These are phyloP conservation scores for Harpegnathos saltator DNA, from an alignment of 1,140 invertebrate species.

Conservation along the genomic window DNA sequence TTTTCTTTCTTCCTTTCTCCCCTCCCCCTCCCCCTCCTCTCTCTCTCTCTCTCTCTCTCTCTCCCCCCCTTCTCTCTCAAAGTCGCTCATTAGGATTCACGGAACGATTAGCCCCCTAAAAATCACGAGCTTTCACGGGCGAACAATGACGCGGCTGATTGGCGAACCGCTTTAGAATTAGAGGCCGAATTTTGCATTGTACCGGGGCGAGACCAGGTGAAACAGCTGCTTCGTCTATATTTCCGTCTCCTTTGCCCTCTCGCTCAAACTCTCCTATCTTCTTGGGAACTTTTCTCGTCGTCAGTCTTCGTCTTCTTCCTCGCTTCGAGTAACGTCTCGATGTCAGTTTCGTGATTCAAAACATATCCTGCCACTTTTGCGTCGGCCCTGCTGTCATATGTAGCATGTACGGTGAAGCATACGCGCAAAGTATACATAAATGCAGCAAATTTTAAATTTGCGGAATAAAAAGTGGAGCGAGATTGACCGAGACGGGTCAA, in stretches of 20 bases:
- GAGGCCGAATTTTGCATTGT: conserved; percentile 75
- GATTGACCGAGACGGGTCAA: not conserved
- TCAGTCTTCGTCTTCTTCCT: conserved; percentile 33
- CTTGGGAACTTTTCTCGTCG: not conserved
- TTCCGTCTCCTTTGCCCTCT: conserved; percentile 58
- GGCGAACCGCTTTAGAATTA: conserved; percentile 79
- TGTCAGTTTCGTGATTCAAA: conserved; percentile 38
- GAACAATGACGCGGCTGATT: conserved; percentile 80
- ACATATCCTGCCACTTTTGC: conserved; percentile 28
- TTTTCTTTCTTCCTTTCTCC: not conserved
- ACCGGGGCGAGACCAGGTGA: conserved; percentile 65
- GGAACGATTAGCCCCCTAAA: conserved; percentile 71
- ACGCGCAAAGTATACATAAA: conserved; percentile 28
- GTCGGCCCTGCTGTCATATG: not conserved
- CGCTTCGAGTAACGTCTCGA: conserved; percentile 57
- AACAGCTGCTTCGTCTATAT: conserved; percentile 70
- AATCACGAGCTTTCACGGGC: conserved; percentile 71
- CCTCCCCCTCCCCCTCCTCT: not conserved
- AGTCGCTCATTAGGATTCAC: conserved; percentile 73
- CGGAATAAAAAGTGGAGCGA: conserved; percentile 42
- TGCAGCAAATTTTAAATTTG: conserved; percentile 42
- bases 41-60: conserved; percentile 13
- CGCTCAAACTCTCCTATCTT: conserved; percentile 10
- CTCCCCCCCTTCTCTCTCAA: not conserved
- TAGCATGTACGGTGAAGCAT: conserved; percentile 25